phyloP scores from a whole-genome alignment of 2,888 invertebrate species.

The Acleris literana region DNA sequence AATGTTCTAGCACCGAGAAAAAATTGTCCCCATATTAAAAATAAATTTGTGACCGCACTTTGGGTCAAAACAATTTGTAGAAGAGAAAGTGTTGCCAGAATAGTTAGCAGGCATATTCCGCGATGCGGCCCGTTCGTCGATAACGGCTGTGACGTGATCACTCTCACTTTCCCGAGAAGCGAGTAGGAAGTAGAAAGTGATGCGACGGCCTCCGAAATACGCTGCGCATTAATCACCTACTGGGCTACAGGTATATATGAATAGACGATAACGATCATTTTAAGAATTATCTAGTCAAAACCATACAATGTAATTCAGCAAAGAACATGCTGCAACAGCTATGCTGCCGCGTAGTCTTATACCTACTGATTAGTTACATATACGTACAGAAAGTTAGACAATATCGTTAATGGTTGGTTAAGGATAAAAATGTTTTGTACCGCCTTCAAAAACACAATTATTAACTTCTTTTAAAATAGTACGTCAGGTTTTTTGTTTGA shows the following conservation, averaged over 20 bases:
- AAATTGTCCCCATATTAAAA: neutral
- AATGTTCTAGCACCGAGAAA: no score
- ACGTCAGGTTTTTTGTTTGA: no score
- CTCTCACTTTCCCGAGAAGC: constrained; percentile 45
- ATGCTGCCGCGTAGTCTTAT: no score
- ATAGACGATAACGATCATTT: neutral
- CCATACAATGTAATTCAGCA: neutral
- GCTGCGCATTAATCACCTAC: constrained; percentile 6
- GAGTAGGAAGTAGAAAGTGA: constrained; percentile 45
- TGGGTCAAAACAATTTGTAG: constrained; percentile 12
- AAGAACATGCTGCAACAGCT: no score
- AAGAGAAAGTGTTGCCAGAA: constrained; percentile 33
- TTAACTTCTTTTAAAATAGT: no score
- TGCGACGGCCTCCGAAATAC: constrained; percentile 38
- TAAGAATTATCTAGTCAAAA: neutral
- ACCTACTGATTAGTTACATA: no score
- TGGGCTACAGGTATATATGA: neutral
- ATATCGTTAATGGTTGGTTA: no score
- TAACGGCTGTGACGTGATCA: constrained; percentile 40
- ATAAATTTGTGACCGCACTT: constrained; percentile 1
- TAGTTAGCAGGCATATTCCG: constrained; percentile 27
- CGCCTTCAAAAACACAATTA: no score
- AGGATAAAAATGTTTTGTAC: no score
- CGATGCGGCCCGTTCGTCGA: constrained; percentile 15
- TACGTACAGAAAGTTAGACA: no score